phyloP scores from a whole-genome alignment of 1,140 invertebrate species.

The Drosophila nannoptera region DNA sequence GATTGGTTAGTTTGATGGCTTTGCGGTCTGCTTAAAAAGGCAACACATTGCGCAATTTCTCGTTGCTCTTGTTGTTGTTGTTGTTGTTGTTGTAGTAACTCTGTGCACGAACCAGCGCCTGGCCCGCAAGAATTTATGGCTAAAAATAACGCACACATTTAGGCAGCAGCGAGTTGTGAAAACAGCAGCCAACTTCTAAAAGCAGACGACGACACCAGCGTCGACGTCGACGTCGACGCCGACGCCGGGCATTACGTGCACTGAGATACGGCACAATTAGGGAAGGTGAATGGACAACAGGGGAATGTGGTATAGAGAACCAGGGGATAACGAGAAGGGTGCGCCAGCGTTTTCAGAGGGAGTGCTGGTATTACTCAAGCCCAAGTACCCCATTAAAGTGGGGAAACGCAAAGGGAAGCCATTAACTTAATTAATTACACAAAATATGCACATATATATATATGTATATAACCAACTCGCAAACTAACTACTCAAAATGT shows the following conservation, averaged over 20 bases:
- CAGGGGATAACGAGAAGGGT: background rate
- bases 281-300: background rate
- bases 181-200: slow-evolving; percentile 18
- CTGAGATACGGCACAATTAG: background rate
- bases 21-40: slow-evolving; percentile 19
- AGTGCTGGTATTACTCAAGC: slow-evolving; percentile 12
- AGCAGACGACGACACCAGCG: slow-evolving; percentile 16
- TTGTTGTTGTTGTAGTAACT: slow-evolving; percentile 18
- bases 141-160: slow-evolving; percentile 66
- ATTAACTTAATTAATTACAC: slow-evolving; percentile 18
- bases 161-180: slow-evolving; percentile 16
- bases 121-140: slow-evolving; percentile 54
- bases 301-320: background rate
- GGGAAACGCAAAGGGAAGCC: background rate
- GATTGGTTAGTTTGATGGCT: slow-evolving; percentile 23
- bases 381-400: slow-evolving; percentile 9
- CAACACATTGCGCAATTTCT: slow-evolving; percentile 21
- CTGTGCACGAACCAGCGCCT: slow-evolving; percentile 13
- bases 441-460: background rate
- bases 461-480: background rate
- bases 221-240: background rate
- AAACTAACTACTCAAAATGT: no score
- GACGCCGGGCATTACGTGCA: slow-evolving; percentile 1
- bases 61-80: background rate
- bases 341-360: slow-evolving; percentile 11